Evolutionary conservation across 2,113 vertebrate genomes (phyloP), one percentile per base, ranked within the genome.

Genomic region (Zonotrichia leucophrys): DNA sequence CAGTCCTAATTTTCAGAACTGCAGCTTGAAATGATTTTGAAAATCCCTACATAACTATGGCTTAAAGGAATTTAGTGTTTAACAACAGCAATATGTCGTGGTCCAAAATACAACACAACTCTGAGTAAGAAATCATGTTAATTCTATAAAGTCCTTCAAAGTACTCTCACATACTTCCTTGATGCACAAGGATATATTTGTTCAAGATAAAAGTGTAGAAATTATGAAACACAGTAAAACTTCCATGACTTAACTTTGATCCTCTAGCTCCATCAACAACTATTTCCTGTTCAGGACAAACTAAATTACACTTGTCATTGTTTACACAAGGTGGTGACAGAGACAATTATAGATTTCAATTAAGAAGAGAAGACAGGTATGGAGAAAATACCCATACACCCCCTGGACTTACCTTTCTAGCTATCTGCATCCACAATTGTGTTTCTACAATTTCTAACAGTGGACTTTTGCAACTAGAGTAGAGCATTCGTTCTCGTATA

Each of bases 401-500:
- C 19, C n/a, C 11, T 16, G 31, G 49, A 74, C 89, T 87, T 97
- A 99, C 99, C 98, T 99, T 99, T 97, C 99, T 99, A 83, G 98
- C 98, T 55, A 99, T 98, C 82, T 98, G 98, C 95, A 99, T 98
- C 82, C 98, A 97, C 53, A 99, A 68, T 20, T 98, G 97, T 75
- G 96, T 98, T 97, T 99, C 99, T 92, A 98, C 98, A 97, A 99
- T 99, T 92, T 99, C 98, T 25, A 99, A 96, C 69, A 99, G 93
- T 35, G 98, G 98, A 74, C 98, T 99, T 97, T 99, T 99, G 98
- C 99, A 99, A 97, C 99, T 99, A 75, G 99, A 99, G 94, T 99
- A 99, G 14, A 99, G 97, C 99, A 99, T 99, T 95, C 99, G 98
- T 96, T 99, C 99, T 94, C 97, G 98, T 98, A 99, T 99, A 95